These are phyloP conservation scores for Struthio camelus DNA, from an alignment of 2,113 vertebrate genomes.

Conservation along the genomic window DNA sequence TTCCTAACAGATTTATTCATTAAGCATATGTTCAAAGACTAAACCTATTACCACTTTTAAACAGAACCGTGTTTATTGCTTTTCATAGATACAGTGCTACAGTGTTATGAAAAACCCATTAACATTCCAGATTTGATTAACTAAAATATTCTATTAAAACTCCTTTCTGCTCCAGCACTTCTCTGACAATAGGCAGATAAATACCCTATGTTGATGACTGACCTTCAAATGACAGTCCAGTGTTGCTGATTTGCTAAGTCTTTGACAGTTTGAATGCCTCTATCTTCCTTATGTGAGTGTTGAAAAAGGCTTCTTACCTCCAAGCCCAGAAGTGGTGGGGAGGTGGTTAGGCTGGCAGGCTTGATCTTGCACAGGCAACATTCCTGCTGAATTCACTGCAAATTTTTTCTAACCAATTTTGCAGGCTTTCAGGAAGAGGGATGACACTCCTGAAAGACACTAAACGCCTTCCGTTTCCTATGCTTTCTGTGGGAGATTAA, in stretches of 20 bases:
- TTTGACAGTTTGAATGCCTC: neutral
- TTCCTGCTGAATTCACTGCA: neutral
- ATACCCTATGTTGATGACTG: neutral
- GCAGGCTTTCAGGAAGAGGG: neutral
- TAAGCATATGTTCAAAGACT: slow-evolving; percentile 66
- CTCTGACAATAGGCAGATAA: slow-evolving; percentile 12
- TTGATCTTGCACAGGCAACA: neutral
- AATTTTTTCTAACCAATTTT: neutral
- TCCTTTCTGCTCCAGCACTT: neutral
- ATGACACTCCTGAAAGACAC: neutral
- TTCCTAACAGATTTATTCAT: slow-evolving; percentile 54
- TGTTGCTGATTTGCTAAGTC: neutral
- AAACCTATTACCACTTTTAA: slow-evolving; percentile 66
- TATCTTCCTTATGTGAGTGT: neutral
- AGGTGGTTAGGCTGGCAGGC: neutral
- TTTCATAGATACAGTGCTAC: slow-evolving; percentile 47
- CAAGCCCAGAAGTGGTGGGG: neutral
- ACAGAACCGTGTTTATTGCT: slow-evolving; percentile 56
- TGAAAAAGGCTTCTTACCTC: neutral
- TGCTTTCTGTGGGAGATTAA: neutral
- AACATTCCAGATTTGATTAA: slow-evolving; percentile 62
- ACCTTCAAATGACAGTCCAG: slow-evolving; percentile 5
- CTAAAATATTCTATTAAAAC: slow-evolving; percentile 41
- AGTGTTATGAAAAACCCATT: slow-evolving; percentile 50
- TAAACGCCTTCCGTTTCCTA: slow-evolving; percentile 7